Evolutionary conservation across 2,797 vertebrate genomes (phyloP), one percentile per base, ranked within the genome.

Genomic region (Chromis chromis): DNA sequence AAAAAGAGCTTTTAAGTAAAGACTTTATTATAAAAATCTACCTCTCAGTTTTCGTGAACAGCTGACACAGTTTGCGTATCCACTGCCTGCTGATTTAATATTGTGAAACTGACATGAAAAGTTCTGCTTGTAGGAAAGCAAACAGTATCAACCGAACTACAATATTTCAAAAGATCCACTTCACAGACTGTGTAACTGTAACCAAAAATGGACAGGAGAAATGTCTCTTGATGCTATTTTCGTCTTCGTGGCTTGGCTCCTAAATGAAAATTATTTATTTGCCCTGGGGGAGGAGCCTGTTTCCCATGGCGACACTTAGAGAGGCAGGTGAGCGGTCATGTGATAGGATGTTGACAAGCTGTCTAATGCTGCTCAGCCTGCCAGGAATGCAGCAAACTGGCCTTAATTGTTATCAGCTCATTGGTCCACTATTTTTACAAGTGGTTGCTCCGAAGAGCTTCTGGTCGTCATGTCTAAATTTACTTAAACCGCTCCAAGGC

Each of bases 281-380:
- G 19, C 8, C 65, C 28, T 42, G 33, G 27, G 60, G 49, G 55
- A 36, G 66, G 44, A 52, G 61, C 55, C 21, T 67, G 54, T 68
- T 74, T 87, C 81, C 86, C 75, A 24, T 12, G 72, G 65, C n/a
- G 61, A 60, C 66, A 25, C 28, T 86, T 81, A 76, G 3, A 76
- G 71, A 58, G 64, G 77, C 79, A 88, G 85, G 87, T 91, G 87
- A 87, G 78, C n/a, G 3, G 27, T 63, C 74, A 78, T 68, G 53
- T 79, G 77, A 74, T 69, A 56, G 64, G 24, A 65, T 66, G 84
- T 46, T 82, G 78, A 84, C 59, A 80, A 46, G 40, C 52, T 58
- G 65, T 82, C 49, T 21, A 44, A 77, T 54, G 64, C 57, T 31
- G 14, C 21, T 72, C n/a, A 55, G 58, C 58, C 68, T 17, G 7